phyloP scores from a whole-genome alignment of 1,140 invertebrate species.

The Xylocopa sonorina region DNA sequence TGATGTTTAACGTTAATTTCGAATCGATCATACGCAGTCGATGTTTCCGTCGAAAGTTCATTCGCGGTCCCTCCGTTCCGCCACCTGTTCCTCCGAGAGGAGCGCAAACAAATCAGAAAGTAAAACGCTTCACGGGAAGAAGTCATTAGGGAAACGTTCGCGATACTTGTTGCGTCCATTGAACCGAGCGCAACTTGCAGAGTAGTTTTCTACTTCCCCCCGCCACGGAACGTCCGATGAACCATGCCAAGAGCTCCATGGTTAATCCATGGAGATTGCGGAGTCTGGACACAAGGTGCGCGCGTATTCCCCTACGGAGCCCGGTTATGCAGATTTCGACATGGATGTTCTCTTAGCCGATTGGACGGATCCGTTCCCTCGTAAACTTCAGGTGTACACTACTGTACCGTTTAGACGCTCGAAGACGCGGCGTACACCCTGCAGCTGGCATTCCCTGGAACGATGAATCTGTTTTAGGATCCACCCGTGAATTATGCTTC shows the following conservation, averaged over 20 bases:
- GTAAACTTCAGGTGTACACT: constrained; percentile 15
- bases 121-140: background rate
- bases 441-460: too few species aligned
- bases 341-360: constrained; percentile 65
- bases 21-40: too few species aligned
- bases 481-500: too few species aligned
- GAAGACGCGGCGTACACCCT: too few species aligned
- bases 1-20: too few species aligned
- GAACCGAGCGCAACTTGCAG: constrained; percentile 1
- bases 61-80: too few species aligned
- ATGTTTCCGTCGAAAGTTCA: too few species aligned
- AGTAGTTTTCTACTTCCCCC: constrained; percentile 33
- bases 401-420: too few species aligned
- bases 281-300: constrained; percentile 45
- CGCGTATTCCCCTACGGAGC: constrained; percentile 44
- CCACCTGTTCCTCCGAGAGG: too few species aligned
- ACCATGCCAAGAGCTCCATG: constrained; percentile 23
- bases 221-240: background rate
- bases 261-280: constrained; percentile 40
- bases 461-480: too few species aligned
- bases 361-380: constrained; percentile 49
- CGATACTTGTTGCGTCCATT: constrained; percentile 19
- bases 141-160: background rate
- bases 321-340: constrained; percentile 68
- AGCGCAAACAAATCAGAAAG: background rate